phyloP scores from a whole-genome alignment of 1,140 invertebrate species.

The Drosophila pseudoananassae region DNA sequence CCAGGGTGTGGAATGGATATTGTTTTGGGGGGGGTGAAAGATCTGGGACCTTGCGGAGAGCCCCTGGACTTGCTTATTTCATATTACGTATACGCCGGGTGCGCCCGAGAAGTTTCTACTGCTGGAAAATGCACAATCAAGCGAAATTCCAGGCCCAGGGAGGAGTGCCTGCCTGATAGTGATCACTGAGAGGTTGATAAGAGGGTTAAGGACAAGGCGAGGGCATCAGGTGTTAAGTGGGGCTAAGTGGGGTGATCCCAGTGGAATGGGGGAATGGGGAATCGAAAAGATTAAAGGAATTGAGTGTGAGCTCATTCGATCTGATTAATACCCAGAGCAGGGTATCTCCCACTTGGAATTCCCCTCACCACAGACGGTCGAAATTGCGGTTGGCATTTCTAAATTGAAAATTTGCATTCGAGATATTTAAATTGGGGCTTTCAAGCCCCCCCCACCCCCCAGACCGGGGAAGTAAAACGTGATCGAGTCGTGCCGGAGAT shows the following conservation, averaged over 20 bases:
- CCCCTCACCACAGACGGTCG: slow-evolving; percentile 2
- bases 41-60: too few relatives aligned
- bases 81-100: slow-evolving; percentile 34
- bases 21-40: background rate
- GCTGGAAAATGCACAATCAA: slow-evolving; percentile 10
- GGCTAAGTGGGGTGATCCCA: slow-evolving; percentile 19
- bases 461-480: slow-evolving; percentile 45
- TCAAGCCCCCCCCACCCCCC: background rate
- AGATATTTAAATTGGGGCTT: slow-evolving; percentile 68
- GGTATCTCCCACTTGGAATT: slow-evolving; percentile 29
- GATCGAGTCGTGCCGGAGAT: slow-evolving; percentile 38
- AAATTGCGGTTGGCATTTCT: slow-evolving; percentile 26
- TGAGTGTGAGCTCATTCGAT: background rate
- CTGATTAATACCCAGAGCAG: slow-evolving; percentile 27
- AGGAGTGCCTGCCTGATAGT: background rate
- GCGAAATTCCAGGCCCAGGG: background rate
- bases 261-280: too few relatives aligned
- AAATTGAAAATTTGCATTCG: slow-evolving; percentile 59
- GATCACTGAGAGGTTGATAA: background rate
- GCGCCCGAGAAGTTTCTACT: slow-evolving; percentile 5
- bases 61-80: background rate
- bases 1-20: background rate
- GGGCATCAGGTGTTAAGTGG: slow-evolving; percentile 29
- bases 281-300: too few relatives aligned
- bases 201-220: background rate